These are phyloP conservation scores for Acridotheres tristis DNA, from an alignment of 2,797 vertebrate species.

Conservation along the genomic window DNA sequence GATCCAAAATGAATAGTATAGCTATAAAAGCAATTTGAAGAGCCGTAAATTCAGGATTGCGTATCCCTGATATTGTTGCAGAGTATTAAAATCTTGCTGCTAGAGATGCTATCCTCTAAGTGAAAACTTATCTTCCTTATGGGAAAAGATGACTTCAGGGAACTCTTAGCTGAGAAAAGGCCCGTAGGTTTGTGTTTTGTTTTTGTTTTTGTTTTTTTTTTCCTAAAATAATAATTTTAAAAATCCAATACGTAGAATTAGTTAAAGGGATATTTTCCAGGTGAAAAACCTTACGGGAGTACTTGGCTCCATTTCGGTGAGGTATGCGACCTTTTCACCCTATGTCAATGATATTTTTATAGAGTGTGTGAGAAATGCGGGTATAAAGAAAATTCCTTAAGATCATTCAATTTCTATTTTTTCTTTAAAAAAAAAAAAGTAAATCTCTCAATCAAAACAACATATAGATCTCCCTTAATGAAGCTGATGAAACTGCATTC, in stretches of 20 bases:
- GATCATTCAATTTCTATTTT: not conserved
- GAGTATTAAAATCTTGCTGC: constrained; percentile 50
- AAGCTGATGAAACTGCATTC: not conserved
- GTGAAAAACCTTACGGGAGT: constrained; percentile 32
- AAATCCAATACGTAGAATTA: not conserved
- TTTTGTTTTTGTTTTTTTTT: not conserved
- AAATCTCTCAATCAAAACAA: not conserved
- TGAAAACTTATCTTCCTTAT: constrained; percentile 62
- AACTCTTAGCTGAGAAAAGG: constrained; percentile 1
- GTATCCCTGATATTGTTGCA: constrained; percentile 53
- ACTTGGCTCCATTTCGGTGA: constrained; percentile 40
- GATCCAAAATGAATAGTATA: constrained; percentile 49
- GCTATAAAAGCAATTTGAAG: constrained; percentile 60
- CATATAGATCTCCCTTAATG: not conserved
- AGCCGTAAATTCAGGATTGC: constrained; percentile 55
- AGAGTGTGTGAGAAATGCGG: constrained; percentile 17
- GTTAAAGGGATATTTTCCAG: constrained; percentile 35
- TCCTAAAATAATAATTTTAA: constrained; percentile 8
- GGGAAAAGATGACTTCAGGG: constrained; percentile 51
- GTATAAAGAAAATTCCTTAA: constrained; percentile 45
- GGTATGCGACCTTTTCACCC: constrained; percentile 52
- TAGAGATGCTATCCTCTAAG: constrained; percentile 58
- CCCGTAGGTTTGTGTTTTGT: not conserved
- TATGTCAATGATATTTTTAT: constrained; percentile 66
- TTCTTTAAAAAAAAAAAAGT: not conserved